Base-by-base conservation (phyloP, 2,797 vertebrate species). In the Manis pentadactyla region DNA sequence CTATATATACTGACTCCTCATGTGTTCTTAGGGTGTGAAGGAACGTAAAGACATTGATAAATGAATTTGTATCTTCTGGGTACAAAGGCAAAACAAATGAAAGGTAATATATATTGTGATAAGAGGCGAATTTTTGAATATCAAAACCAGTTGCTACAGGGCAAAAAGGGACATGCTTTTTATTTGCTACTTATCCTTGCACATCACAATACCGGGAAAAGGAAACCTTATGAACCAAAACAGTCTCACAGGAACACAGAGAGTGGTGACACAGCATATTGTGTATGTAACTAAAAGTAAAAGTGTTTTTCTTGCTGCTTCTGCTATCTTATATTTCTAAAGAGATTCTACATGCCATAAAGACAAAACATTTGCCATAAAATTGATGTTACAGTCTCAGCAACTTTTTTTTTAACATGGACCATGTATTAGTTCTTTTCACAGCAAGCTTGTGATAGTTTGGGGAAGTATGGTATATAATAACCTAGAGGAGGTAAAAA, bases 21-120 rank as follows among this genome's bases (percentile, higher is more conserved):
- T 97, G 17, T 96, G 96, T 97, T 95, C 73, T 77, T 73, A 94
- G 86, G 51, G 49, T 90, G 29, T 82, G 46, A 90, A 90, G 90
- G 93, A 82, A 34, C 18, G 91, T 57, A 79, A 89, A 79, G 97
- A 96, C 82, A 94, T 93, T 97, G 46, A 42, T 97, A 93, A 97
- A n/a, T 96, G 83, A 96, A 92, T 97, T 95, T 97, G 93, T 84
- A 87, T 78, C 49, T 95, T 77, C 94, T 46, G 68, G n/a, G 29
- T 95, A 51, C 42, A 93, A 97, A 64, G 61, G 68, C 90, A 95
- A 97, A 42, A 19, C 27, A 95, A 97, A 87, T 75, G 94, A 94
- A 94, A 88, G 82, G 85, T 68, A 57, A 73, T 78, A 77, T 25
- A 87, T 64, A 90, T 64, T 51, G 13, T 42, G 78, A 73, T 64